Base-by-base conservation (phyloP, 1,140 invertebrate genomes). In the Coelopa frigida region DNA sequence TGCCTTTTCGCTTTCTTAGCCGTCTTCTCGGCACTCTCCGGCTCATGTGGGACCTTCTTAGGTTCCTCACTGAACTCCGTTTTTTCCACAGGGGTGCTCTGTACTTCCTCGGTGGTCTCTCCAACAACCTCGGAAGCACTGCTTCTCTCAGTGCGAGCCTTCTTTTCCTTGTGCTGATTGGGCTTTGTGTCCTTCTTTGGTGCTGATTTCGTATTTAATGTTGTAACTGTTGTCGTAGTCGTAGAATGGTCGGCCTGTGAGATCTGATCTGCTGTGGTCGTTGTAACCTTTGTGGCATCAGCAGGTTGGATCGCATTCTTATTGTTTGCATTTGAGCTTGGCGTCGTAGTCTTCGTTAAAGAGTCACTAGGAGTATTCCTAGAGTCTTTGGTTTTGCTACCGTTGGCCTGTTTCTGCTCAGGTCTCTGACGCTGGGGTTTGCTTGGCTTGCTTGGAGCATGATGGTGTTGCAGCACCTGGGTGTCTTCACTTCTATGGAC, bases 401-500 rank as follows among this genome's bases (percentile, higher is more conserved):
- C 21, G 14, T n/a, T n/a, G n/a, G n/a, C n/a, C n/a, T n/a, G n/a
- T n/a, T n/a, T n/a, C n/a, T n/a, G n/a, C n/a, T n/a, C n/a, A n/a
- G n/a, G n/a, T n/a, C n/a, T n/a, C n/a, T n/a, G n/a, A n/a, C n/a
- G n/a, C 33, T 43, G 31, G 17, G 17, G 18, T 43, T 43, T 43
- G 12, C 14, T 23, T 31, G 23, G 27, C 33, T 43, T 27, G 15
- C n/a, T n/a, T n/a, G n/a, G n/a, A n/a, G n/a, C n/a, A n/a, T n/a
- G n/a, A n/a, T n/a, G n/a, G n/a, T n/a, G n/a, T n/a, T n/a, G n/a
- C n/a, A n/a, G n/a, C n/a, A n/a, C n/a, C n/a, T n/a, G n/a, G n/a
- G 44, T 37, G 56, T 65, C 39, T 48, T 48, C 40, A 55, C 55
- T 24, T 45, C 44, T 56, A 43, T 55, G 27, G 58, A 59, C 48